A percentile compares a stretch with the other conserved stretches of the same genome.
phyloP scores from a whole-genome alignment of 1,140 invertebrate genomes.

The Microvelia longipes region DNA sequence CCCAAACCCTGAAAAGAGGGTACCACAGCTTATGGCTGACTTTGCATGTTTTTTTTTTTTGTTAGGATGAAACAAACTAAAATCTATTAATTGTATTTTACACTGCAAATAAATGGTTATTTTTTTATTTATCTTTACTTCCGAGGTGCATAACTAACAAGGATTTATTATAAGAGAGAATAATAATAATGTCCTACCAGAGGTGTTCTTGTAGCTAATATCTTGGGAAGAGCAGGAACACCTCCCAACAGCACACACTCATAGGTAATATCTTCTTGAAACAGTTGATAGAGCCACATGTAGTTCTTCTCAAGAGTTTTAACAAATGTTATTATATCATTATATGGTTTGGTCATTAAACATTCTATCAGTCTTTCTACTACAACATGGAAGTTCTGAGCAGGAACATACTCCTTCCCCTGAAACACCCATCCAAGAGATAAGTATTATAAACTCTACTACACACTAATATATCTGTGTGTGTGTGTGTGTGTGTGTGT shows the following conservation, averaged over 20 bases:
- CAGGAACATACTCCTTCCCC: neutral
- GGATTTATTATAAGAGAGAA: no score
- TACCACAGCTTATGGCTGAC: no score
- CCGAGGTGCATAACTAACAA: no score
- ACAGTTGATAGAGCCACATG: neutral
- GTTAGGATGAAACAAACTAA: no score
- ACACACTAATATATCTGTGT: no score
- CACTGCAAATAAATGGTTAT: no score
- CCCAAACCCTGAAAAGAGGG: no score
- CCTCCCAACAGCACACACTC: neutral
- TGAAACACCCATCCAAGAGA: neutral
- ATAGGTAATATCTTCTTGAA: neutral
- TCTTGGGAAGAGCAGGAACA: neutral
- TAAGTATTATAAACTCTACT: no score
- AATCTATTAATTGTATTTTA: no score
- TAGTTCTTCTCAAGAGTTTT: neutral
- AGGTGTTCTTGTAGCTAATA: neutral
- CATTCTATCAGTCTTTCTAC: neutral
- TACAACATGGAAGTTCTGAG: neutral
- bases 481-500: no score
- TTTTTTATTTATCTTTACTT: no score
- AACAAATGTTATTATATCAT: neutral
- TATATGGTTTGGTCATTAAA: neutral
- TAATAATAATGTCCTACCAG: neutral
- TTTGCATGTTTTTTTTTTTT: no score